Evolutionary conservation across 2,797 vertebrate species (phyloP).

Genomic region (Coendou prehensilis): DNA sequence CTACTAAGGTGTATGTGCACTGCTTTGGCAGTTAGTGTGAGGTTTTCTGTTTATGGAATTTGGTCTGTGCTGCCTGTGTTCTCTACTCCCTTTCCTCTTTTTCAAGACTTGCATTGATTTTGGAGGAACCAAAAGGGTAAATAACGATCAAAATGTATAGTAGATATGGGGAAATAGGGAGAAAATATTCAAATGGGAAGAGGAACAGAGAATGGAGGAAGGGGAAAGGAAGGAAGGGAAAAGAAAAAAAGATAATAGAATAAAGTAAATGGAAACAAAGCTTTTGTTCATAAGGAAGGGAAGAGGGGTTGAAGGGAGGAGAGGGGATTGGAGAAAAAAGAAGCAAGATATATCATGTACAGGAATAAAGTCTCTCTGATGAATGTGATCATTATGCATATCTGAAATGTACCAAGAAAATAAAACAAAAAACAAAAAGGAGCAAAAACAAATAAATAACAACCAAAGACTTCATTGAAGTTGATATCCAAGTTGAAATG

Average conservation of each 20-base stretch:
- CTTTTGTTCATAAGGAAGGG: background rate
- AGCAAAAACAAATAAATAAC: too few relatives aligned
- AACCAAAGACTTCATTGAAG: background rate
- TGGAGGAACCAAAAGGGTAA: background rate
- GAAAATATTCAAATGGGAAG: background rate
- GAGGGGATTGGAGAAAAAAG: too few relatives aligned
- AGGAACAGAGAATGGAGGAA: background rate
- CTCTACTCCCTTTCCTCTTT: too few relatives aligned
- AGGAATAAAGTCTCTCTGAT: too few relatives aligned
- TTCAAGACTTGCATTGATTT: background rate
- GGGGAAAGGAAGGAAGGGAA: background rate
- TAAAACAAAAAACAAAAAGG: too few relatives aligned
- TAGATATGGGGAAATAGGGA: background rate
- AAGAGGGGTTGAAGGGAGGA: background rate
- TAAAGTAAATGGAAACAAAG: background rate
- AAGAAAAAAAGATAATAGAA: background rate
- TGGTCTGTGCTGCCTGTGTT: background rate
- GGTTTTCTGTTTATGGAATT: background rate
- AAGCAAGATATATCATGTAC: too few relatives aligned
- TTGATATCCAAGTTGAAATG: background rate
- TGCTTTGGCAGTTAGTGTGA: fast-evolving
- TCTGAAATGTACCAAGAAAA: too few relatives aligned
- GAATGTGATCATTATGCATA: too few relatives aligned
- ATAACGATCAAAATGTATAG: background rate
- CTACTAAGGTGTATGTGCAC: fast-evolving